Evolutionary conservation across 1,140 invertebrate genomes (phyloP), one percentile per base, ranked within the genome.

Genomic region (Drosophila paulistorum): DNA sequence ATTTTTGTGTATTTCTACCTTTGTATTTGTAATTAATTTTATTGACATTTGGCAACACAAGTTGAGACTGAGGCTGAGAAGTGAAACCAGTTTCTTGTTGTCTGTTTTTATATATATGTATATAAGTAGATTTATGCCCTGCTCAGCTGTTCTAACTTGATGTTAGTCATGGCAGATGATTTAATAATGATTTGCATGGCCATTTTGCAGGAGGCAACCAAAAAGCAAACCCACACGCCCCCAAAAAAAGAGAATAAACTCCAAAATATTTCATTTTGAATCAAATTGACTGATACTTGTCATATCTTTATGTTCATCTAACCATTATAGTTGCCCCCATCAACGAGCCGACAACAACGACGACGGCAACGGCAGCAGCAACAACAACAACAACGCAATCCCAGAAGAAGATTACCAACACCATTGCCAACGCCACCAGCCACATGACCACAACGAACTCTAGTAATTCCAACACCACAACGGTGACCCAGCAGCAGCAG

Each of bases 21-120:
- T 68, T 83, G 69, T 68, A 76, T 79, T 77, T 79, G 62, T 42
- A 83, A 82, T 87, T 89, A 79, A 66, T 87, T 77, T 86, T 86
- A 86, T 86, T 86, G 83, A 86, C 83, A 86, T 89, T 86, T 86
- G 79, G 76, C 76, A 89, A 83, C 76, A 83, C 76, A 74, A 77
- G 83, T 83, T 73, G 76, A 73, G 71, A 51, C 45, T 30, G 30
- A 51, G 48, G 65, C 60, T 39, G 64, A 71, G 57, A 48, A 54
- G n/a, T n/a, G 73, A 79, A 85, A 86, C 83, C 74, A 62, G 83
- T 86, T 86, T 73, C 37, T 33, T 65, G 74, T 69, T 58, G 23
- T 75, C 73, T 79, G 68, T 72, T 42, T 78, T 55, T 48, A 9
- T 17, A 17, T 23, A 23, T 23, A 23, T 48, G 17, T 17, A 48